A percentile compares a stretch with the other conserved stretches of the same genome.
Conservation (phyloP, 2,797 vertebrate species). For the Babyrousa celebensis region DNA sequence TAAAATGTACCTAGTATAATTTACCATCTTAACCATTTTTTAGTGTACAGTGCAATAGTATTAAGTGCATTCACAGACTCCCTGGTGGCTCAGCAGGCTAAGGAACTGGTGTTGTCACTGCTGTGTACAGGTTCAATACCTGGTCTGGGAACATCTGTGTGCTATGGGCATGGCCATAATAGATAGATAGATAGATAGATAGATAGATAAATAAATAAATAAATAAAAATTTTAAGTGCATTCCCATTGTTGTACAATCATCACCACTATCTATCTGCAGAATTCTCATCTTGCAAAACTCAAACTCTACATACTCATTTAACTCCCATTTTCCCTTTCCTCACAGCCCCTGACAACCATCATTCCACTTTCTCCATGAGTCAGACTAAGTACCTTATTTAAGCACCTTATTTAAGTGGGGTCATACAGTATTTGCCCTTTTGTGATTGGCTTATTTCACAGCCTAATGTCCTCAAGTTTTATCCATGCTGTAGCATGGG, state of each 20-base stretch:
- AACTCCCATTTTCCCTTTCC: neutral
- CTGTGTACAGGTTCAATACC: no score
- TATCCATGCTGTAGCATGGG: neutral
- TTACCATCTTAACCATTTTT: neutral
- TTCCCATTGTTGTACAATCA: neutral
- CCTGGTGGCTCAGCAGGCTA: no score
- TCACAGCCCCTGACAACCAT: neutral
- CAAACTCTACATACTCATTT: neutral
- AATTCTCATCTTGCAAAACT: neutral
- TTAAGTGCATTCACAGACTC: no score
- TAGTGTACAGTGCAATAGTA: neutral
- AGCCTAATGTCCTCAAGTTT: neutral
- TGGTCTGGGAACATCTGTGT: no score
- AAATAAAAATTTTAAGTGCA: neutral
- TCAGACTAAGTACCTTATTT: neutral
- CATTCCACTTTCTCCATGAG: neutral
- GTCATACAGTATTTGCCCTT: neutral
- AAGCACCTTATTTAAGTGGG: neutral
- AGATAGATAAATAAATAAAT: no score
- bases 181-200: no score
- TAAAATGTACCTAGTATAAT: neutral
- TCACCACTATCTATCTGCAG: neutral
- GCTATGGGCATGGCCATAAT: no score
- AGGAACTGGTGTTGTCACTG: no score
- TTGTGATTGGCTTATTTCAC: conserved; percentile 6